Evolutionary conservation across 2,888 invertebrate species (phyloP).

Genomic region (Rugalucina vietnamica): DNA sequence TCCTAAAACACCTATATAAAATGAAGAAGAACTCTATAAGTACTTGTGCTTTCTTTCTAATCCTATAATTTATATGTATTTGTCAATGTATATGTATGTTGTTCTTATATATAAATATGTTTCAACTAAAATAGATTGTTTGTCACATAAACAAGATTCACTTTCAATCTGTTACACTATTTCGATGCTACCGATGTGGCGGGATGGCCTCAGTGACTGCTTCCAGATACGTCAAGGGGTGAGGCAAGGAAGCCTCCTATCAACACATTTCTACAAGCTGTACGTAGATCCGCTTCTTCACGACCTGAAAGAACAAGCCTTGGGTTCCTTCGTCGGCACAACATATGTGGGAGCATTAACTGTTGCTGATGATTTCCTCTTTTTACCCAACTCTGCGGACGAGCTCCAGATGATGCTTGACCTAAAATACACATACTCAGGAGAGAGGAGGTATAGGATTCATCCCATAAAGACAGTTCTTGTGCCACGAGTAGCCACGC

Average conservation of each 20-base stretch:
- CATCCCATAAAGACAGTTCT: background rate
- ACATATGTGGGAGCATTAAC: too few relatives aligned
- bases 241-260: background rate
- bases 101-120: too few relatives aligned
- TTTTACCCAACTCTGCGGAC: background rate
- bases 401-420: background rate
- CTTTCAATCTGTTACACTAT: too few relatives aligned
- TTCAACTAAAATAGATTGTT: too few relatives aligned
- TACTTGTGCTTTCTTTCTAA: too few relatives aligned
- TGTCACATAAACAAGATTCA: too few relatives aligned
- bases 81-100: too few relatives aligned
- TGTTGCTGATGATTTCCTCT: background rate
- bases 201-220: background rate
- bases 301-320: background rate
- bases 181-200: too few relatives aligned
- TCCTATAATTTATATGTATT: too few relatives aligned
- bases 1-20: too few relatives aligned
- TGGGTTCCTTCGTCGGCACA: background rate
- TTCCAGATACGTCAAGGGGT: background rate
- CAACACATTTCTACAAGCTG: background rate
- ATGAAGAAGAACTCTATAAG: too few relatives aligned
- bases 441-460: background rate
- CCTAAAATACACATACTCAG: background rate
- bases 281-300: background rate
- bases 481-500: too few relatives aligned